Evolutionary conservation across 2,888 invertebrate genomes (phyloP).

Genomic region (Actias luna): DNA sequence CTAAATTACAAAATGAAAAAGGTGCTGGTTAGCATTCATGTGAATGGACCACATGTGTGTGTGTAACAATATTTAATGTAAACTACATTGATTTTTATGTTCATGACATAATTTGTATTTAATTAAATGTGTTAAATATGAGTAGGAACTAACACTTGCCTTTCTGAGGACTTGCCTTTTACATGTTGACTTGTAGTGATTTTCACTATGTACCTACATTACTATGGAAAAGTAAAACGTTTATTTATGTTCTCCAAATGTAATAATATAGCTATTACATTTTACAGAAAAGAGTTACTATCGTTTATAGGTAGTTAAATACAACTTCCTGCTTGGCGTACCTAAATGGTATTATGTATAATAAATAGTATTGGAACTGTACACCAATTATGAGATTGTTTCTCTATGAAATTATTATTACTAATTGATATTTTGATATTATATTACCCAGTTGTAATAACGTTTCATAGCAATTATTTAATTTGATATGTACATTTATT

Average conservation of each 20-base stretch:
- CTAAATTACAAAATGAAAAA: conserved; percentile 28
- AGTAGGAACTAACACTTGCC: conserved; percentile 67
- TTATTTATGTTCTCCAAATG: not conserved
- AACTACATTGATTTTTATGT: conserved; percentile 55
- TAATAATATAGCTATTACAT: conserved; percentile 11
- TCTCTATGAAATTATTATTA: conserved; percentile 40
- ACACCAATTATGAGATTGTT: conserved; percentile 52
- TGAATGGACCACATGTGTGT: conserved; percentile 51
- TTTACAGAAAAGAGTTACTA: conserved; percentile 5
- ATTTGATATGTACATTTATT: conserved; percentile 22
- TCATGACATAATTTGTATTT: conserved; percentile 61
- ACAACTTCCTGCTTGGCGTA: not conserved
- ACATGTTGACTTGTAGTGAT: conserved; percentile 50
- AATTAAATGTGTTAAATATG: conserved; percentile 48
- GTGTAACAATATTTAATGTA: conserved; percentile 50
- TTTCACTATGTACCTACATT: conserved; percentile 35
- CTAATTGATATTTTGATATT: conserved; percentile 48
- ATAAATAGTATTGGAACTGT: conserved; percentile 37
- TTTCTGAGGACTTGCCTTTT: conserved; percentile 70
- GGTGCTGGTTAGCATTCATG: conserved; percentile 63
- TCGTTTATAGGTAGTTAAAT: not conserved
- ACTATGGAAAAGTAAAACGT: conserved; percentile 7
- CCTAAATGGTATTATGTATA: not conserved
- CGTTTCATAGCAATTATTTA: conserved; percentile 41
- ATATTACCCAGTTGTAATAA: conserved; percentile 46